These are phyloP conservation scores for Parus major DNA, from an alignment of 2,113 vertebrate species.

Conservation along the genomic window DNA sequence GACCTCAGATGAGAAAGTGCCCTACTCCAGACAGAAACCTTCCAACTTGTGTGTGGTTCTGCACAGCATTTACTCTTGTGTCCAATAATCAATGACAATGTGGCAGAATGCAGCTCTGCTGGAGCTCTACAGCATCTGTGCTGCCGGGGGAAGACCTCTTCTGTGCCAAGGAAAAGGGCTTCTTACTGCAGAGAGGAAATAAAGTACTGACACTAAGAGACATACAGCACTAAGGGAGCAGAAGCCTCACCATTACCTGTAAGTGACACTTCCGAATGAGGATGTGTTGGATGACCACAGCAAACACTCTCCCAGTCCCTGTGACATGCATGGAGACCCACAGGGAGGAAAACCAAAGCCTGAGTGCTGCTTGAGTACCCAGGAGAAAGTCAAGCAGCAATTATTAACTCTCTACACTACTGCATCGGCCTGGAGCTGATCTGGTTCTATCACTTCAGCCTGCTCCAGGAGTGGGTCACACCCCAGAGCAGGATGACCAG, in stretches of 20 bases:
- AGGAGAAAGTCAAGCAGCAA: background rate
- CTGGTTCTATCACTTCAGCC: too few species aligned
- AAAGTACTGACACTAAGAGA: background rate
- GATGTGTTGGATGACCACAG: too few species aligned
- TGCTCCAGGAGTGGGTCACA: too few species aligned
- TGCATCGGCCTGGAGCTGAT: too few species aligned
- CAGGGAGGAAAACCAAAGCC: background rate
- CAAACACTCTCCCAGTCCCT: background rate
- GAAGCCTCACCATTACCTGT: rapidly evolving
- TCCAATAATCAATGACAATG: background rate
- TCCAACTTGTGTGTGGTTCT: rapidly evolving
- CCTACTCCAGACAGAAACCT: background rate
- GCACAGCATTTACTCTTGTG: background rate
- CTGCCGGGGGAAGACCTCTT: background rate
- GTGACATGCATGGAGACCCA: rapidly evolving
- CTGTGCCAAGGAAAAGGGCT: background rate
- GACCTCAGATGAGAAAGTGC: background rate
- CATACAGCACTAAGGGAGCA: background rate
- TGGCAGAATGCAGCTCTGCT: rapidly evolving
- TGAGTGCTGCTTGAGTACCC: too few species aligned
- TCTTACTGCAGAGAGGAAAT: rapidly evolving
- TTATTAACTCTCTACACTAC: too few species aligned
- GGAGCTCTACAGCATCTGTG: rapidly evolving
- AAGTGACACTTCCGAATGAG: background rate
- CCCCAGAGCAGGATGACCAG: too few species aligned